Conservation (phyloP, 30 jellyfish, hydroid and myxozoan species). For the Turritopsis dohrnii region DNA sequence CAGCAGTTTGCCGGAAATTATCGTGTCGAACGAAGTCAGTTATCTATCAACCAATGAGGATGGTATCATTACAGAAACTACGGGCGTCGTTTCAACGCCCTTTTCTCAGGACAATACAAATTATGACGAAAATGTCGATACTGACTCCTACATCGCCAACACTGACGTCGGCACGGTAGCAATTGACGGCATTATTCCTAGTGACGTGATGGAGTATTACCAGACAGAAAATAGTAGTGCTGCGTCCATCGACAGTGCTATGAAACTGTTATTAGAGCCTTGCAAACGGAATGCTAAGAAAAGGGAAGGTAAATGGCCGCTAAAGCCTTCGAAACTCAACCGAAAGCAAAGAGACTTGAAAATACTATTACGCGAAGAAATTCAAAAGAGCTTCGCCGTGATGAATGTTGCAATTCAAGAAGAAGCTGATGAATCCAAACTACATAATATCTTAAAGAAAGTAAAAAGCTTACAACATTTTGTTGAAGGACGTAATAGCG, state of each 20-base stretch:
- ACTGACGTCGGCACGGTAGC: constrained; percentile 2
- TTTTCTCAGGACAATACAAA: background rate
- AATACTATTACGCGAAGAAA: background rate
- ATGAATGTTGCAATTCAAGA: background rate
- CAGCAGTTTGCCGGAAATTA: background rate
- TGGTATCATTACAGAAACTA: background rate
- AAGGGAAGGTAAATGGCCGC: constrained; percentile 6
- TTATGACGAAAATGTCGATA: background rate
- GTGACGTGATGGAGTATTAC: constrained; percentile 9
- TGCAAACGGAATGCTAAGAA: constrained; percentile 19
- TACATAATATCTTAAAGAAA: constrained; percentile 4
- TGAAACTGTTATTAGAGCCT: background rate
- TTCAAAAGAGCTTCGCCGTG: constrained; percentile 11
- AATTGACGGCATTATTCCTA: constrained; percentile 11
- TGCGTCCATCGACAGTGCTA: constrained; percentile 4
- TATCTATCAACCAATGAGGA: background rate
- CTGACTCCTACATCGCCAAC: background rate
- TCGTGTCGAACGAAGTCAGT: background rate
- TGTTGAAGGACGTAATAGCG: constrained; percentile 3
- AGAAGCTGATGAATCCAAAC: constrained; percentile 2
- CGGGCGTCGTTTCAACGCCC: background rate
- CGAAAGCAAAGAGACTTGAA: constrained; percentile 20
- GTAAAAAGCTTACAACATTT: constrained; percentile 8
- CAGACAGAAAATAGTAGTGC: background rate
- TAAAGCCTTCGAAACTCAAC: background rate